Base-by-base conservation (phyloP, 2,797 vertebrate genomes). In the Platyrinchus mystaceus region DNA sequence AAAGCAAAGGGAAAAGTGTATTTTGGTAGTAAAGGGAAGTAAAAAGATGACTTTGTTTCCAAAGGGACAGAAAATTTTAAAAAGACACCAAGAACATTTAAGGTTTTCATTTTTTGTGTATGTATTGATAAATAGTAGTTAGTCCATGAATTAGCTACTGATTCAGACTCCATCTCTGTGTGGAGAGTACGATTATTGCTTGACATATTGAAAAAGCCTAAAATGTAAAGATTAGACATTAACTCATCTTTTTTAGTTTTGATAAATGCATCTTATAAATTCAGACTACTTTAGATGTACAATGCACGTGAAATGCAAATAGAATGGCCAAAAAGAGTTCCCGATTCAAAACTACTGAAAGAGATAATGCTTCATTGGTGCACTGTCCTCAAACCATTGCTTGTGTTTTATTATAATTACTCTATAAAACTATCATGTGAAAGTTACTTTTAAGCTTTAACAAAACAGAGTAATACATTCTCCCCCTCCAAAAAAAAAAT, bases 401-500 rank as follows among this genome's bases (percentile, higher is more conserved):
- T 44, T 53, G 24, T 34, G 28, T 63, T 86, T 60, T 86, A 50
- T 58, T 93, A 50, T 60, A 71, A 84, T 67, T 81, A 23, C 13
- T 66, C 43, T 53, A n/a, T 80, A 64, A 92, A 81, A 27, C 20
- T 50, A n/a, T 58, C 28, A 39, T n/a, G 17, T 46, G 60, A 70
- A 66, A 67, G 39, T 28, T 88, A 16, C 6, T 85, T 78, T 85
- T 55, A 85, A 69, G 28, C 22, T n/a, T 66, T 66, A 80, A 79
- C n/a, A 83, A 80, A 87, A 69, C 3, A 62, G 6, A 79, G 24
- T n/a, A 59, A 47, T 60, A 44, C 26, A 64, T 87, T 83, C 6
- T 64, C 4, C 14, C 4, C 3, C 0, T 0, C 10, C 50, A 23
- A 46, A 47, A 46, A 10, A 24, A 32, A 0, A n/a, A 44, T 21